Base-by-base conservation (phyloP, 2,113 vertebrate species). In the Mormoops blainvillei region DNA sequence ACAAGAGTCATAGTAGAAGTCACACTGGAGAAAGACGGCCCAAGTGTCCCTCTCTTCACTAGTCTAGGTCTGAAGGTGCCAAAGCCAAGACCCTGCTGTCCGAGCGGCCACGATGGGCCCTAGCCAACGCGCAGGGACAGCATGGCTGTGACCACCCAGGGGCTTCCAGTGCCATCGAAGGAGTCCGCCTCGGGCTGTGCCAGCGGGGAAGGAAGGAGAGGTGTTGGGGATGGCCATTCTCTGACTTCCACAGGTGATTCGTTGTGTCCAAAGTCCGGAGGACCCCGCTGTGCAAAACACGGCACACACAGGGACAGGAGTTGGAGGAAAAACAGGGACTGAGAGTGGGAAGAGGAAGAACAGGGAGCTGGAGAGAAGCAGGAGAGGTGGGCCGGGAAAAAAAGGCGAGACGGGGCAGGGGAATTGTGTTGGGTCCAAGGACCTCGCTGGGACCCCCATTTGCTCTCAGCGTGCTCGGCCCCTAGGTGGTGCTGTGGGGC, bases 401-500 rank as follows among this genome's bases (percentile, higher is more conserved):
- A 38, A 48, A 63, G 54, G 68, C 41, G n/a, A 19, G 38, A 73
- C 38, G 56, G 63, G 38, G 3, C 36, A 2, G 1, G 36, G 19
- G 50, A 71, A 48, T 28, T 89, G 41, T 31, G 3, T 0, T 5
- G 24, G 22, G 16, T 52, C 45, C 1, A 28, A 58, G 38, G 22
- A 38, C 63, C 67, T 70, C 4, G 3, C 48, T 2, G 24, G 41
- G 65, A 61, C 31, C 50, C 36, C 58, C 15, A 0, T 33, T 20
- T 16, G 67, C 56, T n/a, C 15, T 2, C 50, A 83, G 43, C 70
- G 3, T 0, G 50, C 56, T 77, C 73, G 52, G 87, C 85, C 98
- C 89, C 97, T 98, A 98, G 98, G 84, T 97, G 97, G 98, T 19
- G 97, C 97, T 97, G 67, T 95, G 73, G 10, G 70, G 95, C 89